Evolutionary conservation across 1,140 invertebrate genomes (phyloP).

Genomic region (Panagrolaimus sp.): DNA sequence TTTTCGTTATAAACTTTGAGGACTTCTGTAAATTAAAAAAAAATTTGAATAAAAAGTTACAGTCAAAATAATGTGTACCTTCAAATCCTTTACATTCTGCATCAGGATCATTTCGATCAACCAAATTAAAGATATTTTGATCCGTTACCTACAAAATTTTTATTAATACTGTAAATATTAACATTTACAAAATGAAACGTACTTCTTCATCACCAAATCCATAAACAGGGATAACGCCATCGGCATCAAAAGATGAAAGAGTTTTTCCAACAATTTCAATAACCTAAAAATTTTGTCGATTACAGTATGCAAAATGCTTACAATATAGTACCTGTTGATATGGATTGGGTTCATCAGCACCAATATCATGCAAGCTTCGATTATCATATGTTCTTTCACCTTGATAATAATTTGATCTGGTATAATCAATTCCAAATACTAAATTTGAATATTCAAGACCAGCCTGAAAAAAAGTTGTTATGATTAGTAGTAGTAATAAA

Average conservation of each 20-base stretch:
- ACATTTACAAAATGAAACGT: too few species aligned
- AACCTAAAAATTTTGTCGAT: slow-evolving; percentile 54
- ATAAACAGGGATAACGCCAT: slow-evolving; percentile 62
- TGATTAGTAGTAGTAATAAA: background rate
- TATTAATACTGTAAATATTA: too few species aligned
- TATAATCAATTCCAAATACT: slow-evolving; percentile 64
- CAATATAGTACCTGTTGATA: slow-evolving; percentile 60
- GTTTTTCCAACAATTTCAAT: slow-evolving; percentile 64
- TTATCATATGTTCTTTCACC: slow-evolving; percentile 62
- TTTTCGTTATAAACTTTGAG: slow-evolving; percentile 56
- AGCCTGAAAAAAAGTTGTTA: slow-evolving; percentile 43
- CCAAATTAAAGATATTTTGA: slow-evolving; percentile 60
- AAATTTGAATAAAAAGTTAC: background rate
- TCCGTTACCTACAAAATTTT: slow-evolving; percentile 50
- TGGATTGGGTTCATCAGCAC: slow-evolving; percentile 52
- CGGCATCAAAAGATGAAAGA: slow-evolving; percentile 62
- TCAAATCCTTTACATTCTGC: slow-evolving; percentile 55
- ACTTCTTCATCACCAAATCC: slow-evolving; percentile 63
- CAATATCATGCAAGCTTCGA: slow-evolving; percentile 60
- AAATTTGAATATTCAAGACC: slow-evolving; percentile 62
- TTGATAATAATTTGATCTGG: slow-evolving; percentile 64
- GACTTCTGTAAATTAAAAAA: slow-evolving; percentile 51
- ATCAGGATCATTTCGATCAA: slow-evolving; percentile 53
- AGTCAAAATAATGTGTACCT: slow-evolving; percentile 48
- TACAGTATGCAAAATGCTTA: background rate